Evolutionary conservation across 2,113 vertebrate genomes (phyloP).

Genomic region (Tachuris rubrigastra): DNA sequence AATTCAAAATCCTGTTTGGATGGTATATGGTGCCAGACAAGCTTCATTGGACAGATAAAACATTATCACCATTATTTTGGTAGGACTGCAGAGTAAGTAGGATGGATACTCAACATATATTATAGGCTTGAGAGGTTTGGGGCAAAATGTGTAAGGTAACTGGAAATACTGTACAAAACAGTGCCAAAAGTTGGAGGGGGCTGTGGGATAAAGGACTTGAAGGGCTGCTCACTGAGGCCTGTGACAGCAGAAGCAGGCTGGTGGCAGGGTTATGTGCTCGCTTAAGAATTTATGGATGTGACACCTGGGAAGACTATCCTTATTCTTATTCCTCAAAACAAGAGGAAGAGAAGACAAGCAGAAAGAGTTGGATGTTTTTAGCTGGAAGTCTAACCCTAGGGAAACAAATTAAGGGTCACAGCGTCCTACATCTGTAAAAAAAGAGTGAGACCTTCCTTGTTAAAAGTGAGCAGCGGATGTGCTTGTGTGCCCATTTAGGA

Average conservation of each 20-base stretch:
- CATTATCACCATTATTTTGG: conserved; percentile 28
- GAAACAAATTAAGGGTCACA: not conserved
- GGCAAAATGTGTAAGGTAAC: conserved; percentile 1
- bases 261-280: not conserved
- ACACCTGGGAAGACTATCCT: not conserved
- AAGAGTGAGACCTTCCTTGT: not conserved
- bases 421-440: not conserved
- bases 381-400: not conserved
- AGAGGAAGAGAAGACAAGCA: not conserved
- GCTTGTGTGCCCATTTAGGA: not conserved
- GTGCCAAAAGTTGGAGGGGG: not conserved
- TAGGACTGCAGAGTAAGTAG: conserved; percentile 25
- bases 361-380: not conserved
- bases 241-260: not conserved
- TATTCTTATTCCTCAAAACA: not conserved
- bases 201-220: not conserved
- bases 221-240: not conserved
- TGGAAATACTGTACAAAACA: not conserved
- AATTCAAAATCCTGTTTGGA: conserved; percentile 43
- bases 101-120: conserved; percentile 24
- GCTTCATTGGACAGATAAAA: conserved; percentile 49
- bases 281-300: not conserved
- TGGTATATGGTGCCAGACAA: conserved; percentile 6
- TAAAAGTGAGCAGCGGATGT: not conserved
- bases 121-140: not conserved